Conservation (phyloP, 2,113 vertebrate species). For the Rhombomys opimus region DNA sequence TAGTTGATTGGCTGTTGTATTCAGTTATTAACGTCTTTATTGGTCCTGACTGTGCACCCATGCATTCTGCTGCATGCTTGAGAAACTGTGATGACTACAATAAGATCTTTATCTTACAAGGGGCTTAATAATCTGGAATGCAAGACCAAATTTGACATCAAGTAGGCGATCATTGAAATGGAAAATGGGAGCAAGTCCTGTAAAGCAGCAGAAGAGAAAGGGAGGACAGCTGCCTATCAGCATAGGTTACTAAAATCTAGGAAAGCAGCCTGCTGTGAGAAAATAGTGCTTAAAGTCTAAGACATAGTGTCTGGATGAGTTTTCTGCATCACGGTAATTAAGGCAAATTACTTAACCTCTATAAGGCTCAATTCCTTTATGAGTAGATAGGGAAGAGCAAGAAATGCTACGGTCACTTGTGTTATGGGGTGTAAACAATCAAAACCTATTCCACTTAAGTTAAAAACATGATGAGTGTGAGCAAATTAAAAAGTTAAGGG, state of each 20-base stretch:
- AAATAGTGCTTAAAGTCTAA: neutral
- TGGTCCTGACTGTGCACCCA: neutral
- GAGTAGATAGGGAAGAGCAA: neutral
- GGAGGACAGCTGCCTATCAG: neutral
- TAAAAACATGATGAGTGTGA: neutral
- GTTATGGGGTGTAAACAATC: neutral
- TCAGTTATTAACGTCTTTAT: neutral
- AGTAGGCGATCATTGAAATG: neutral
- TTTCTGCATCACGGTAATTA: neutral
- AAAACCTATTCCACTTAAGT: neutral
- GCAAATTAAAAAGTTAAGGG: neutral
- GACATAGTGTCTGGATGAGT: neutral
- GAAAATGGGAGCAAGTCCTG: neutral
- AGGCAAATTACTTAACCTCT: neutral
- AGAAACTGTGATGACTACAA: neutral
- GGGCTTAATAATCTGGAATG: neutral
- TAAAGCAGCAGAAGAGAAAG: neutral
- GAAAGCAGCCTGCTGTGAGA: neutral
- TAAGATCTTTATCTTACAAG: neutral
- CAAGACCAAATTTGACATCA: neutral
- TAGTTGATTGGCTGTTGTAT: neutral
- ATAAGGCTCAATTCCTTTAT: neutral
- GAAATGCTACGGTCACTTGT: neutral
- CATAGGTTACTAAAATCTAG: neutral
- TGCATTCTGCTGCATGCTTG: neutral